Evolutionary conservation across 2,113 vertebrate genomes (phyloP).

Genomic region (Neodontobutis hainanensis): DNA sequence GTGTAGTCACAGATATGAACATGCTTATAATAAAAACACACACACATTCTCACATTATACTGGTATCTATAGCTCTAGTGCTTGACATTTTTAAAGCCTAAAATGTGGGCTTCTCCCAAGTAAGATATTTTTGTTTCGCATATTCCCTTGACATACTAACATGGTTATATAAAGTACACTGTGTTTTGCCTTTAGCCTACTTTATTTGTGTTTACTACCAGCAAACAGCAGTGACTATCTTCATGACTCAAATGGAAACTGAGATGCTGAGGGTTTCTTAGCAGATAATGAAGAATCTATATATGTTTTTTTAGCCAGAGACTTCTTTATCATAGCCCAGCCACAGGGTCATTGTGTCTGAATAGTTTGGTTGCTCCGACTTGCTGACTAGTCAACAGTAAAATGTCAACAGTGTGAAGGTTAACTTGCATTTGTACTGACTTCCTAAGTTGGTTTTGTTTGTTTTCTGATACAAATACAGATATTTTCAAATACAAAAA

Average conservation of each 20-base stretch:
- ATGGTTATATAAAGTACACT: too few species aligned
- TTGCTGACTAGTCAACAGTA: slow-evolving; percentile 18
- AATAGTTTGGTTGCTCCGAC: slow-evolving; percentile 15
- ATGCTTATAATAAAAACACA: background rate
- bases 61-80: slow-evolving; percentile 52
- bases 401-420: background rate
- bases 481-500: background rate
- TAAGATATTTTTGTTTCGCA: background rate
- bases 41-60: background rate
- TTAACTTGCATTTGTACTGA: slow-evolving; percentile 26
- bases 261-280: slow-evolving; percentile 7
- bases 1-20: slow-evolving; percentile 12
- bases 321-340: slow-evolving; percentile 21
- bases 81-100: slow-evolving; percentile 35
- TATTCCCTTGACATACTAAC: too few species aligned
- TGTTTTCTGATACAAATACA: slow-evolving; percentile 15
- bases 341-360: slow-evolving; percentile 7
- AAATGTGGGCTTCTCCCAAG: background rate
- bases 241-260: background rate
- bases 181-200: too few species aligned
- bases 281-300: slow-evolving; percentile 4
- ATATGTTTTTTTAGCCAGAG: slow-evolving; percentile 18
- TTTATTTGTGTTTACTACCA: too few species aligned
- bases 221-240: too few species aligned
- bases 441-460: slow-evolving; percentile 10